Percentiles rank a stretch among this genome's conserved stretches.
Evolutionary conservation across 2,113 vertebrate species (phyloP).

Genomic region (Gobius niger): DNA sequence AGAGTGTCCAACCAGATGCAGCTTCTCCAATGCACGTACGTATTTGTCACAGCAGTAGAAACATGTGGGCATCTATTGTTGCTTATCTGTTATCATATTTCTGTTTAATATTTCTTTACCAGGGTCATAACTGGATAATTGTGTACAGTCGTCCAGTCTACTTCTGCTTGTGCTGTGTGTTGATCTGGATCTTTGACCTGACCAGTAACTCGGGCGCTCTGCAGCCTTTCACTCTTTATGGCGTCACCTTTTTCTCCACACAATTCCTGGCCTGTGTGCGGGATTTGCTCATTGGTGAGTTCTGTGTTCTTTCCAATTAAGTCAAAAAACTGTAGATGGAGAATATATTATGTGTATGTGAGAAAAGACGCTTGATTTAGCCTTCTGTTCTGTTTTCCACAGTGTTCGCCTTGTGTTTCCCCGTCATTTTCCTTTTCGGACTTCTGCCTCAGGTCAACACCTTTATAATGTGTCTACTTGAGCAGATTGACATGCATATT

Average conservation of each 20-base stretch:
- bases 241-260: slow-evolving; percentile 88
- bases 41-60: background rate
- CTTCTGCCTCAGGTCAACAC: slow-evolving; percentile 92
- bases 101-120: slow-evolving; percentile 47
- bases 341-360: background rate
- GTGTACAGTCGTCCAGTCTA: slow-evolving; percentile 99
- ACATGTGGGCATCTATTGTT: background rate
- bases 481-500: slow-evolving; percentile 90
- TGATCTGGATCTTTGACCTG: slow-evolving; percentile 93
- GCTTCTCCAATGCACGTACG: slow-evolving; percentile 92
- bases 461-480: slow-evolving; percentile 90
- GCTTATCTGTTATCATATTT: slow-evolving; percentile 4
- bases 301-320: background rate
- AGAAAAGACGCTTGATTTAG: background rate
- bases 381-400: slow-evolving; percentile 15
- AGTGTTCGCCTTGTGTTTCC: slow-evolving; percentile 90
- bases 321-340: no score
- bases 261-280: slow-evolving; percentile 90
- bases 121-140: slow-evolving; percentile 99
- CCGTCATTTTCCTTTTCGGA: slow-evolving; percentile 87
- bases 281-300: slow-evolving; percentile 93
- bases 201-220: slow-evolving; percentile 87
- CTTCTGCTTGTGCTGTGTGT: slow-evolving; percentile 96
- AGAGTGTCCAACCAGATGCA: slow-evolving; percentile 91
- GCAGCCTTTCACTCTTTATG: slow-evolving; percentile 89